Percentiles rank a stretch among this genome's conserved stretches.
Conservation (phyloP, 2,113 vertebrate genomes). For the Lepisosteus osseus region DNA sequence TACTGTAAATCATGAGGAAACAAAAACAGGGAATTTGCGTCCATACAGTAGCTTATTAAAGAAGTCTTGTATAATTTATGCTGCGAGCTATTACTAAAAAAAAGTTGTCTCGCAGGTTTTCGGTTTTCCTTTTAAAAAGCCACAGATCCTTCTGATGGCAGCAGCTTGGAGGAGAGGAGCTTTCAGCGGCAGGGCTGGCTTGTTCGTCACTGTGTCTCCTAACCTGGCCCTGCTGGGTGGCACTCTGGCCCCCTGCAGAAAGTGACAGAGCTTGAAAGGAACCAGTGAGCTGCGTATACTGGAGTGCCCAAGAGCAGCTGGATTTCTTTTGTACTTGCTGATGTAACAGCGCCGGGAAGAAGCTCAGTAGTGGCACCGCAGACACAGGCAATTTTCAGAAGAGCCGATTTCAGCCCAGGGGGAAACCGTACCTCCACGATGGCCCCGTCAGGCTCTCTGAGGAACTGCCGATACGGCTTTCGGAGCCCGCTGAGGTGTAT, state of each 20-base stretch:
- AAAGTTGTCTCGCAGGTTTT: not conserved
- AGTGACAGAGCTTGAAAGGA: not conserved
- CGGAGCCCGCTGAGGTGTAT: slow-evolving; percentile 72
- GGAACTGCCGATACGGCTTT: slow-evolving; percentile 80
- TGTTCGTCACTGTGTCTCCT: not conserved
- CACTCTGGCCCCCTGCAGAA: not conserved
- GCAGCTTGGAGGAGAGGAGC: too few relatives aligned
- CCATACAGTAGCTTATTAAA: too few relatives aligned
- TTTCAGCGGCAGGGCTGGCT: too few relatives aligned
- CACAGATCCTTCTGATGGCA: too few relatives aligned
- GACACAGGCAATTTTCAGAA: too few relatives aligned
- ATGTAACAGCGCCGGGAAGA: not conserved
- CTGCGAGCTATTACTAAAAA: too few relatives aligned
- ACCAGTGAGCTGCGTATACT: not conserved
- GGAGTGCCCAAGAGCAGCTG: not conserved
- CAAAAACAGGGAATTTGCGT: too few relatives aligned
- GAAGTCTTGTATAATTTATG: too few relatives aligned
- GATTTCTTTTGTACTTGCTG: not conserved
- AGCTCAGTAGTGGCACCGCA: not conserved
- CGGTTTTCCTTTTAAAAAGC: not conserved
- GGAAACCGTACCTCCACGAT: slow-evolving; percentile 78
- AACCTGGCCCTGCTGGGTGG: too few relatives aligned
- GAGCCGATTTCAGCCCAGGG: too few relatives aligned
- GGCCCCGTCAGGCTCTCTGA: slow-evolving; percentile 77
- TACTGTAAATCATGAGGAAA: too few relatives aligned